Percentiles rank a stretch among this genome's conserved stretches.
phyloP scores from a whole-genome alignment of 2,888 invertebrate species.

The Amorpha juglandis region DNA sequence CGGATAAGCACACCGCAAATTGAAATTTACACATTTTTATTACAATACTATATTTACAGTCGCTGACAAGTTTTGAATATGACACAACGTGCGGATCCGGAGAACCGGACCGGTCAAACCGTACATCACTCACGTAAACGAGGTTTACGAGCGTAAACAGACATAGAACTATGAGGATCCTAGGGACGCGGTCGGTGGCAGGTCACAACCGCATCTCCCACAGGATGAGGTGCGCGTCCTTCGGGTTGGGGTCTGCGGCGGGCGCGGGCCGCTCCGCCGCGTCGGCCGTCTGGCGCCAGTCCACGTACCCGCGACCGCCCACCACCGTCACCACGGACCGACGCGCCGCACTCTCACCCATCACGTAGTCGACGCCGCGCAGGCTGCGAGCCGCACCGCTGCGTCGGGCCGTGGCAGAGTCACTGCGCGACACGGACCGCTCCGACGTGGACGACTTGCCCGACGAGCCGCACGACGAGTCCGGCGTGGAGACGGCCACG shows the following conservation, averaged over 20 bases:
- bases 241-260: conserved; percentile 89
- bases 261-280: conserved; percentile 82
- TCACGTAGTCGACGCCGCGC: conserved; percentile 71
- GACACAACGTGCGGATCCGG: conserved; percentile 57
- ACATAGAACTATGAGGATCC: conserved; percentile 20
- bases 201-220: conserved; percentile 89
- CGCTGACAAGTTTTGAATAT: conserved; percentile 55
- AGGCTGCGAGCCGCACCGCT: conserved; percentile 70
- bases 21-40: conserved; percentile 52
- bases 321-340: conserved; percentile 93
- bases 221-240: conserved; percentile 94
- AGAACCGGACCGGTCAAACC: conserved; percentile 38
- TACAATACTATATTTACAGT: conserved; percentile 52
- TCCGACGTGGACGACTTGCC: conserved; percentile 72
- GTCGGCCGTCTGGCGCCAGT: conserved; percentile 91
- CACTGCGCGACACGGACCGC: conserved; percentile 67
- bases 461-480: conserved; percentile 68
- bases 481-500: conserved; percentile 76
- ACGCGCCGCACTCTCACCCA: conserved; percentile 80
- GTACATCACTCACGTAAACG: conserved; percentile 31
- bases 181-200: conserved; percentile 27
- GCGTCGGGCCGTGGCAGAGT: conserved; percentile 52
- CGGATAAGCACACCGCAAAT: conserved; percentile 48
- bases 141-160: conserved; percentile 33
- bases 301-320: conserved; percentile 94